Evolutionary conservation across 2,113 vertebrate species (phyloP), one percentile per base, ranked within the genome.

Genomic region (Physeter macrocephalus): DNA sequence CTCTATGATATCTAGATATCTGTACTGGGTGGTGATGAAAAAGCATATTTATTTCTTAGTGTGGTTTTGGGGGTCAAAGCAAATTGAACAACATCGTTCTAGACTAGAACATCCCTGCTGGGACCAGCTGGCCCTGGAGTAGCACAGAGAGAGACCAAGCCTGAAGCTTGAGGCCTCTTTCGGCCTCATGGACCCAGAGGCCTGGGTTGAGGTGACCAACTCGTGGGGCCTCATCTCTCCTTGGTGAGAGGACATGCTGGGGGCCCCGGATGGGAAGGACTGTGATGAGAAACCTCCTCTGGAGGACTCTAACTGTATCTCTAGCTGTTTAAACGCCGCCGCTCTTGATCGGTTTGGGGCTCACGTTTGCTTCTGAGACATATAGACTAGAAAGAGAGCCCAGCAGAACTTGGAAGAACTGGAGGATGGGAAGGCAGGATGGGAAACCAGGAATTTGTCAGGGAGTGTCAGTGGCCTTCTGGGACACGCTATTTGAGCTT

Each of bases 141-240:
- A 15, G n/a, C 4, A 0, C 31, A 25, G 29, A 31, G 8, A 31
- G 23, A 43, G 29, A 61, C 5, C 12, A 2, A 66, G 5, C 5
- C 15, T 8, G 25, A 69, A 72, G 34, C 6, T 1, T 21, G 46
- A 15, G 29, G 36, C 21, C 34, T 29, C 5, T 36, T 21, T 66
- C 21, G 59, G 36, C 13, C 9, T 62, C 54, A 11, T 21, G 49
- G 66, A n/a, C 11, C 20, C 0, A 5, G 29, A 4, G 10, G 5
- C 34, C 85, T 66, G 75, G 57, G 64, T 14, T 80, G 23, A 64
- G 72, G 74, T 29, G 57, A 8, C 61, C 3, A 8, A 49, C 36
- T n/a, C 6, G 0, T 0, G 29, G 43, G 31, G 9, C 18, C 10
- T 31, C 1, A 0, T 10, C 25, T 59, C 11, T n/a, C 82, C 57